Percentiles rank a stretch among this genome's conserved stretches.
phyloP scores from a whole-genome alignment of 2,113 vertebrate species.

The Anhinga rufa region DNA sequence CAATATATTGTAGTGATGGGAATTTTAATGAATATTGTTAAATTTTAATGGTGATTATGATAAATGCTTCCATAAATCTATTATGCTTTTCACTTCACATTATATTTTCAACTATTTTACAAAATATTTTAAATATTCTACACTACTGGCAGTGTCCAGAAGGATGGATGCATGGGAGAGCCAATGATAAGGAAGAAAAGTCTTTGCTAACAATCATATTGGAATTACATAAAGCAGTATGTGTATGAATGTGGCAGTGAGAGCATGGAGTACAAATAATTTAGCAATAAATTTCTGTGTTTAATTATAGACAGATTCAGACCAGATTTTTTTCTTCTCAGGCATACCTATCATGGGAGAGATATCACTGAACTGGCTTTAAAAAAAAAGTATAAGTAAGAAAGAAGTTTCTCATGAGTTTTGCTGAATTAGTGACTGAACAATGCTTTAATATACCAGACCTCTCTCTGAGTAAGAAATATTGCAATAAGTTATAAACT shows the following conservation, averaged over 20 bases:
- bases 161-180: neutral
- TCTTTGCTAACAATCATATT: neutral
- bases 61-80: neutral
- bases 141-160: neutral
- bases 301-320: slow-evolving; percentile 31
- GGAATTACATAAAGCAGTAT: neutral
- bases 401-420: slow-evolving; percentile 53
- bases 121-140: neutral
- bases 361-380: neutral
- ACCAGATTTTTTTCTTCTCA: neutral
- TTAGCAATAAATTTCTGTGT: slow-evolving; percentile 2
- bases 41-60: neutral
- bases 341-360: neutral
- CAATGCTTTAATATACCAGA: slow-evolving; percentile 64
- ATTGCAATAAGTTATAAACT: slow-evolving; percentile 69
- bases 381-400: neutral
- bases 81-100: neutral
- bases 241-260: neutral
- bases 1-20: neutral
- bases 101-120: neutral
- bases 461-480: slow-evolving; percentile 62
- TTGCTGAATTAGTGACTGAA: slow-evolving; percentile 60
- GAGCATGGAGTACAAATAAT: neutral
- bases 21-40: neutral
- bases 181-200: neutral